These are phyloP conservation scores for Galerucella nymphaeae DNA, from an alignment of 2,888 invertebrate species.

Conservation along the genomic window DNA sequence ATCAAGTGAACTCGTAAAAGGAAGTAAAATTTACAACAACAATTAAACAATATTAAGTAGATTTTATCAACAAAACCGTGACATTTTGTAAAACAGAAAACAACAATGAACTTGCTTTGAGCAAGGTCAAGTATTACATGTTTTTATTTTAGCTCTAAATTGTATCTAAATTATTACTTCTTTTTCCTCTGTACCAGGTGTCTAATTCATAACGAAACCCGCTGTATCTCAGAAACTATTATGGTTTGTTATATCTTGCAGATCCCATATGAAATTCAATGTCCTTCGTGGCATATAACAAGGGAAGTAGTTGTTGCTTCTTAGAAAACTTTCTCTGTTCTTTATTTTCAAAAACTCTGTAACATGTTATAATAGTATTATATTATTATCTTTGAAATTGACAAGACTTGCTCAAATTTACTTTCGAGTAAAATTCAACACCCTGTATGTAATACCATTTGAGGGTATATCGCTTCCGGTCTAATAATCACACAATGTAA, in stretches of 20 bases:
- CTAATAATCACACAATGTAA: slow-evolving; percentile 1
- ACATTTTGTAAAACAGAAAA: background rate
- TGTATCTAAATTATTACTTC: background rate
- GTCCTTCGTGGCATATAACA: no score
- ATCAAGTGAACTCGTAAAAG: background rate
- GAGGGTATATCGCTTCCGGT: background rate
- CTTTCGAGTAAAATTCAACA: background rate
- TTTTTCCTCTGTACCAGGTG: no score
- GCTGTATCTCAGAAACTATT: background rate
- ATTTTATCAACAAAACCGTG: background rate
- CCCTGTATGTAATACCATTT: background rate
- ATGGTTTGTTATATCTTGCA: no score
- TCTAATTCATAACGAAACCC: no score
- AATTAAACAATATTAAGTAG: background rate
- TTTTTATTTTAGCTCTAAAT: background rate
- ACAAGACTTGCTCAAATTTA: no score
- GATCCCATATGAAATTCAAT: no score
- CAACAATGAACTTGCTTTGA: background rate
- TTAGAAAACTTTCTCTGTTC: no score
- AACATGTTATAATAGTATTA: no score
- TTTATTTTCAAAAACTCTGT: no score
- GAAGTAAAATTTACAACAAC: background rate
- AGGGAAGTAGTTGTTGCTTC: no score
- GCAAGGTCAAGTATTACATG: background rate
- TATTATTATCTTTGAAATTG: no score